Percentiles rank a stretch among this genome's conserved stretches.
Conservation (phyloP, 1,140 invertebrate genomes). For the Parasteatoda tepidariorum region DNA sequence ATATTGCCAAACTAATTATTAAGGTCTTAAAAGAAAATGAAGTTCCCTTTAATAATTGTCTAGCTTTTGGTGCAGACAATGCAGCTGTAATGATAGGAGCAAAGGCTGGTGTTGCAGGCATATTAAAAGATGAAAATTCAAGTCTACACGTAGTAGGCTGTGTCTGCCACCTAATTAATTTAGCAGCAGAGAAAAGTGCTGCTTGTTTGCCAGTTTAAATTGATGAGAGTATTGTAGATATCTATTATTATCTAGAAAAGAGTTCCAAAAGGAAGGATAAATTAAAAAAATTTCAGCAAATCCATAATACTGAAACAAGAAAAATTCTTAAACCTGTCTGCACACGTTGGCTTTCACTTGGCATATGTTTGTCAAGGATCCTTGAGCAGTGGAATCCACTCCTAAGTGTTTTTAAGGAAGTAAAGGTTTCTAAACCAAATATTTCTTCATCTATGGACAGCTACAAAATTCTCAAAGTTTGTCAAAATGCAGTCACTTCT, state of each 20-base stretch:
- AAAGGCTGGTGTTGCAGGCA: not conserved
- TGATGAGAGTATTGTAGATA: not conserved
- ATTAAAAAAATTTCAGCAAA: not conserved
- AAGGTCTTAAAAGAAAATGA: not conserved
- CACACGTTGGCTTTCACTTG: not conserved
- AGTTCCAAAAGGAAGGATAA: too few relatives aligned
- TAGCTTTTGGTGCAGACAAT: not conserved
- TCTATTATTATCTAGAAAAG: too few relatives aligned
- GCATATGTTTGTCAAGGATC: not conserved
- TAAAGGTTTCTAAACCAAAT: too few relatives aligned
- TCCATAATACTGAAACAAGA: not conserved
- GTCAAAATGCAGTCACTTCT: too few relatives aligned
- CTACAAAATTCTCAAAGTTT: not conserved
- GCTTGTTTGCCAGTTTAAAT: not conserved
- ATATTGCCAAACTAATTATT: conserved; percentile 9
- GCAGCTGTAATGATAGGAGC: not conserved
- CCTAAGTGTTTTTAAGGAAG: not conserved
- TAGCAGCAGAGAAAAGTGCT: conserved; percentile 1
- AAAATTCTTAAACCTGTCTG: not conserved
- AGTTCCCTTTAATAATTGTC: not conserved
- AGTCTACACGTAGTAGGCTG: not conserved
- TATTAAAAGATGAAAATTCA: not conserved
- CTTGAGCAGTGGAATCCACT: not conserved
- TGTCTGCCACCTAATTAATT: not conserved
- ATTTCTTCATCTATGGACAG: not conserved